Percentiles rank a stretch among this genome's conserved stretches.
phyloP scores from a whole-genome alignment of 2,797 vertebrate genomes.

The Pygocentrus nattereri region DNA sequence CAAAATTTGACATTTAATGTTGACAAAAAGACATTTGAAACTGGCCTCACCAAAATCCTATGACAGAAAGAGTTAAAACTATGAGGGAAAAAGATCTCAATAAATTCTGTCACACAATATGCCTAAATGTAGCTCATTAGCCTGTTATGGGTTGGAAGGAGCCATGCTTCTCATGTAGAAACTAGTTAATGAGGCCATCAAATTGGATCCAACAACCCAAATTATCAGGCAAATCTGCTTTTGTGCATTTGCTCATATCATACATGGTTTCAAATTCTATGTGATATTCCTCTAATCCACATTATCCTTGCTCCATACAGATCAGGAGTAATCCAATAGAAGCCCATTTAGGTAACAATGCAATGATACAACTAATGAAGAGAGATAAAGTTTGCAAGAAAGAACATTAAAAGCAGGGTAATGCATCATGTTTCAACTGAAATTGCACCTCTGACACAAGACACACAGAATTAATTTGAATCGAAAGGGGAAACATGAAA shows the following conservation, averaged over 20 bases:
- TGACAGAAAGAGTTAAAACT: background rate
- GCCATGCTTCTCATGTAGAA: conserved; percentile 28
- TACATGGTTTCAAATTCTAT: conserved; percentile 44
- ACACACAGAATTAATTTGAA: background rate
- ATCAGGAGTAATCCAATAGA: conserved; percentile 63
- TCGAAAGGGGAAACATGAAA: background rate
- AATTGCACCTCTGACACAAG: conserved; percentile 3
- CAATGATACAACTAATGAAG: conserved; percentile 67
- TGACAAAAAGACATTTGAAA: background rate
- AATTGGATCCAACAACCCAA: conserved; percentile 37
- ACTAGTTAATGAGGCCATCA: conserved; percentile 39
- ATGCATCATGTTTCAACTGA: conserved; percentile 25
- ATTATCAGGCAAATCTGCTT: conserved; percentile 51
- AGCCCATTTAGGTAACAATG: conserved; percentile 57
- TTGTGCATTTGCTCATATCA: conserved; percentile 43
- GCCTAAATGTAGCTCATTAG: conserved; percentile 45
- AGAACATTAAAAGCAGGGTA: conserved; percentile 13
- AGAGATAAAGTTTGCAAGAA: conserved; percentile 41
- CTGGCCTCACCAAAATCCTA: background rate
- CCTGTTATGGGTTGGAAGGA: conserved; percentile 17
- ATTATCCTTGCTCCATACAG: conserved; percentile 53
- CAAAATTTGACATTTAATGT: background rate
- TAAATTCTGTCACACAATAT: conserved; percentile 23
- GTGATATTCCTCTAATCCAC: conserved; percentile 45
- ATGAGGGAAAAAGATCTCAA: background rate